These are phyloP conservation scores for Sterna hirundo DNA, from an alignment of 2,113 vertebrate species.

Conservation along the genomic window DNA sequence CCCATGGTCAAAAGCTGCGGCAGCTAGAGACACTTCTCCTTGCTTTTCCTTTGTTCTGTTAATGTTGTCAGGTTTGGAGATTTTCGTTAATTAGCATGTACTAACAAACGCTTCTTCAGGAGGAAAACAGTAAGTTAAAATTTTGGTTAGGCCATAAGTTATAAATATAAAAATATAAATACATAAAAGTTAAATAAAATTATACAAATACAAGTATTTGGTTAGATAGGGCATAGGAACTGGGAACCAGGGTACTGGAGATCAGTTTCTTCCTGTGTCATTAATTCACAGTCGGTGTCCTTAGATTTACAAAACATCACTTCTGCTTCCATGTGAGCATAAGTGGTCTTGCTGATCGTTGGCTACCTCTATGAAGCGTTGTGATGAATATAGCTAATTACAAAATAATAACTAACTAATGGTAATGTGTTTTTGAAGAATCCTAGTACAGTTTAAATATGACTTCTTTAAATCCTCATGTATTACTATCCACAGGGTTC, in stretches of 20 bases:
- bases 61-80: not conserved
- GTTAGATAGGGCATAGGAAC: not conserved
- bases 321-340: not conserved
- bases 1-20: not conserved
- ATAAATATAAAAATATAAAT: not conserved
- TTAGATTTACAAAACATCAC: not conserved
- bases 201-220: not conserved
- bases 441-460: not conserved
- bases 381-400: slow-evolving; percentile 9
- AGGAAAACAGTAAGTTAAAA: not conserved
- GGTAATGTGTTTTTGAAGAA: not conserved
- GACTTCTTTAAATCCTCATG: not conserved
- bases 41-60: not conserved
- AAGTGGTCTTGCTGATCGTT: not conserved
- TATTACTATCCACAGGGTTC: not conserved
- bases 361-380: not conserved
- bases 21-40: not conserved
- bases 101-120: not conserved
- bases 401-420: not conserved
- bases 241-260: not conserved
- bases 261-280: not conserved
- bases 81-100: not conserved
- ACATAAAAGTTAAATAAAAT: not conserved
- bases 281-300: not conserved
- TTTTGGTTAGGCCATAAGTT: not conserved